Evolutionary conservation across 2,113 vertebrate genomes (phyloP).

Genomic region (Orientallactaga bullata): DNA sequence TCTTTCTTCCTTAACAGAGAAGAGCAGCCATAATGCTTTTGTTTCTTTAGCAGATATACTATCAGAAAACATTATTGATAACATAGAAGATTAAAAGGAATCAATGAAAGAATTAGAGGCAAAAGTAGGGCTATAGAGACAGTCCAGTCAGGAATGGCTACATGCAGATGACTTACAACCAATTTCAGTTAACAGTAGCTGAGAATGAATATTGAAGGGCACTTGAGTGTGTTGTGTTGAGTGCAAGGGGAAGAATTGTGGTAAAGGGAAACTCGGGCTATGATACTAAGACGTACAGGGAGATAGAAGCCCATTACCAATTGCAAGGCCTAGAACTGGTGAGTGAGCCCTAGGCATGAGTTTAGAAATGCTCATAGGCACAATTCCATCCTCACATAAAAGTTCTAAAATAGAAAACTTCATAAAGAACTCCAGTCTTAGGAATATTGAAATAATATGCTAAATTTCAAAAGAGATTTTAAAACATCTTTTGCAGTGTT

Average conservation of each 20-base stretch:
- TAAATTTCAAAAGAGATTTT: conserved; percentile 5
- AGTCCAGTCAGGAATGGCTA: background rate
- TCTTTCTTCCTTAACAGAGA: background rate
- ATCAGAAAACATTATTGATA: background rate
- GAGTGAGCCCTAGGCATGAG: background rate
- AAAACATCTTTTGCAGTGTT: background rate
- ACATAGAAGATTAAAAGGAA: background rate
- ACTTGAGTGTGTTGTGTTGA: background rate
- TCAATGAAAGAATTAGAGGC: background rate
- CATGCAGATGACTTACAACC: background rate
- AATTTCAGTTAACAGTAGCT: background rate
- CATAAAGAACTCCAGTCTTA: background rate
- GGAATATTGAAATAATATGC: background rate
- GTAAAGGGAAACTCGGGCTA: background rate
- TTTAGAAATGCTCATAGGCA: background rate
- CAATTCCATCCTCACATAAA: background rate
- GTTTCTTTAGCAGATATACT: background rate
- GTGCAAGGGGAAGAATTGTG: background rate
- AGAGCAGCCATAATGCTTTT: background rate
- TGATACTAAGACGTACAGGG: background rate
- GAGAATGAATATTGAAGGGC: background rate
- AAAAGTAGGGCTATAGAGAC: background rate
- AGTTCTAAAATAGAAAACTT: background rate
- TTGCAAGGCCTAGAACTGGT: background rate
- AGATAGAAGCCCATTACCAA: background rate